Percentiles rank a stretch among this genome's conserved stretches.
Conservation (phyloP, 2,797 vertebrate genomes). For the Acomys russatus region DNA sequence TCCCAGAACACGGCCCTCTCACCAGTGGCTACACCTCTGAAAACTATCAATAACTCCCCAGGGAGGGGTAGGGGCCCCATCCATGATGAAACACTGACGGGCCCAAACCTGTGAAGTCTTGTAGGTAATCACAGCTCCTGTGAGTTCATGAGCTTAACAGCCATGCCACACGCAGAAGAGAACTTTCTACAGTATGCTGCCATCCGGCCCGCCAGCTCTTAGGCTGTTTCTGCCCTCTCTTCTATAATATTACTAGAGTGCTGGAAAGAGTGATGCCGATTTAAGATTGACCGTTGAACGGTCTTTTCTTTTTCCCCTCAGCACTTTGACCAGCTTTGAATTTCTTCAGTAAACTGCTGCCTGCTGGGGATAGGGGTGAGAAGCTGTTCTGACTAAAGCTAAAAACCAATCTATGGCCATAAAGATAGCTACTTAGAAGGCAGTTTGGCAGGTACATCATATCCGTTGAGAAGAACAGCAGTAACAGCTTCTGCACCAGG, state of each 20-base stretch:
- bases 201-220: background rate
- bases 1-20: background rate
- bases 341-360: background rate
- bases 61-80: background rate
- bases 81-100: no score
- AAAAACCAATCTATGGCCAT: background rate
- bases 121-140: background rate
- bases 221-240: background rate
- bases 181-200: background rate
- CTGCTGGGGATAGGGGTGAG: background rate
- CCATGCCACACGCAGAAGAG: background rate
- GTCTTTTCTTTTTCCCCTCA: background rate
- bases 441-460: background rate
- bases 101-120: background rate
- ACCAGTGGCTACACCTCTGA: background rate
- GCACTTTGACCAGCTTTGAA: background rate
- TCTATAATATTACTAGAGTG: no score
- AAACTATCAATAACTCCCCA: background rate
- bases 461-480: background rate
- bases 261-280: background rate
- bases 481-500: background rate
- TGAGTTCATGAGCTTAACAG: background rate
- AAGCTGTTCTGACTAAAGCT: background rate
- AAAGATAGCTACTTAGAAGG: background rate
- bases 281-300: background rate